phyloP scores from a whole-genome alignment of 2,113 vertebrate genomes.

The Merops nubicus region DNA sequence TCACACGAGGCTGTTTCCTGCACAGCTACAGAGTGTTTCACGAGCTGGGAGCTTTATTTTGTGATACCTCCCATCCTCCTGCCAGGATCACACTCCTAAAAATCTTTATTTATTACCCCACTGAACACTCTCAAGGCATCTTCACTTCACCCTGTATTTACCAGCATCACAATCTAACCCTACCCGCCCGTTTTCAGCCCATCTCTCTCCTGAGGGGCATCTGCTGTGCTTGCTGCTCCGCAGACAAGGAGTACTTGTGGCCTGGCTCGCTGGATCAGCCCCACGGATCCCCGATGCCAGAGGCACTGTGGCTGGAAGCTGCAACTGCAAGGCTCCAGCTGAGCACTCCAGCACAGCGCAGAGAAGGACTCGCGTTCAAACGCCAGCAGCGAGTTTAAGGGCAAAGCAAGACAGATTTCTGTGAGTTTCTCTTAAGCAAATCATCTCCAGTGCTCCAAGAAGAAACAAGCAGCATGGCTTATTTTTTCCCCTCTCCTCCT shows the following conservation, averaged over 20 bases:
- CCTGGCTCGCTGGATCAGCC: conserved; percentile 78
- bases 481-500: accelerated
- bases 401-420: background rate
- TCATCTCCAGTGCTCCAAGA: background rate
- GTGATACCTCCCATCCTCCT: background rate
- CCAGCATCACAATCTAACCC: background rate
- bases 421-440: accelerated
- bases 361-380: background rate
- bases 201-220: conserved; percentile 77
- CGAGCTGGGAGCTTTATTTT: background rate
- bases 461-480: background rate
- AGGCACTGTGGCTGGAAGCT: background rate
- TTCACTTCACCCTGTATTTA: background rate
- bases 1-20: background rate
- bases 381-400: background rate
- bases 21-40: background rate
- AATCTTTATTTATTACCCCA: background rate
- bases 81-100: background rate
- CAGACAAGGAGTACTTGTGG: conserved; percentile 75
- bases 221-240: conserved; percentile 82
- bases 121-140: background rate
- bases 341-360: background rate
- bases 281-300: no score
- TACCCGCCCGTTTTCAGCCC: conserved; percentile 52
- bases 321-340: background rate